Percentiles rank a stretch among this genome's conserved stretches.
Evolutionary conservation across 2,888 invertebrate genomes (phyloP).

Genomic region (Platerodrilus igneus): DNA sequence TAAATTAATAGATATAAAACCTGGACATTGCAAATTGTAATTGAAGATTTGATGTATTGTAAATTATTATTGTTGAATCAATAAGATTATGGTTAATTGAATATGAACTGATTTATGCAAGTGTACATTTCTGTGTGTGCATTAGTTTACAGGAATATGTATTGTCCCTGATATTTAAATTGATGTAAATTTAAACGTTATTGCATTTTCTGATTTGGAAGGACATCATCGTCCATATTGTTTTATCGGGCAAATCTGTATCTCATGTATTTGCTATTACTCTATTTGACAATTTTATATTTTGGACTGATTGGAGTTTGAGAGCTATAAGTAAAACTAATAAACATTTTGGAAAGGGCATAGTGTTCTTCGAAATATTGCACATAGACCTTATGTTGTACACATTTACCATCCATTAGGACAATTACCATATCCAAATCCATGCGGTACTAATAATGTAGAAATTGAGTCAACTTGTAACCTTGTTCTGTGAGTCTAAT

Average conservation of each 20-base stretch:
- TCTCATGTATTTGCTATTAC: conserved; percentile 95
- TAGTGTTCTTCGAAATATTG: conserved; percentile 78
- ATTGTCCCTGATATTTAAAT: too few species aligned
- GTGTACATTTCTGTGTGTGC: too few species aligned
- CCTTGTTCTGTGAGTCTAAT: too few species aligned
- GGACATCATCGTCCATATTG: conserved; percentile 80
- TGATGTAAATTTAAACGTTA: conserved; percentile 96
- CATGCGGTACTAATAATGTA: conserved; percentile 88
- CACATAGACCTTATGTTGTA: conserved; percentile 91
- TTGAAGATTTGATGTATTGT: too few species aligned
- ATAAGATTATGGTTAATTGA: too few species aligned
- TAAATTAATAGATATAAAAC: too few species aligned
- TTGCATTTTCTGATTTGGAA: conserved; percentile 89
- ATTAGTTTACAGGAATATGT: too few species aligned
- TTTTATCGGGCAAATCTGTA: conserved; percentile 72
- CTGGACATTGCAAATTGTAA: too few species aligned
- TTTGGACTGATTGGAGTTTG: conserved; percentile 98
- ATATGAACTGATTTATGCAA: too few species aligned
- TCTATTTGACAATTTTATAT: conserved; percentile 87
- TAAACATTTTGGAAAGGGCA: conserved; percentile 79
- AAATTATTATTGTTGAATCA: too few species aligned
- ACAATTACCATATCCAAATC: conserved; percentile 81
- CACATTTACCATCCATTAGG: conserved; percentile 86
- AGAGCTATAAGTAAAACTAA: conserved; percentile 87
- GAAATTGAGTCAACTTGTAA: too few species aligned